Evolutionary conservation across 2,797 vertebrate genomes (phyloP), one percentile per base, ranked within the genome.

Genomic region (Coendou prehensilis): DNA sequence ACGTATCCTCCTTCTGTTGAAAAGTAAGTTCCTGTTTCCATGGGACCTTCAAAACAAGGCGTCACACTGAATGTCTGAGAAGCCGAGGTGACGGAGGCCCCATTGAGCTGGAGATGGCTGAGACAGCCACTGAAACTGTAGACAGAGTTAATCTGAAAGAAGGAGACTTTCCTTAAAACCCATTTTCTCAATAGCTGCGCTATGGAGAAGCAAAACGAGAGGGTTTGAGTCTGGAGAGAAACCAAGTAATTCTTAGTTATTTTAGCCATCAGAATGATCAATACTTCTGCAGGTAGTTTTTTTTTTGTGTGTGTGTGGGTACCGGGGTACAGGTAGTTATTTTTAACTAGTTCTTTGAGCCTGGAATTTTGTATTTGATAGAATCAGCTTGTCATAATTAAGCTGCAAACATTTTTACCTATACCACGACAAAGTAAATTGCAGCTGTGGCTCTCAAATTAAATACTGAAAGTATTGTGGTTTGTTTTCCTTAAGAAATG

Each of bases 61-160:
- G 99, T 99, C 97, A 99, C 99, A 56, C 99, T 99, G 20, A 99
- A 99, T 1, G 98, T 99, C 94, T 99, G 99, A 0, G 99, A 98
- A 47, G 98, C 98, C 7, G 99, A 98, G 80, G 99, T 97, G 94
- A 99, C 93, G 97, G 98, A 87, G 94, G 98, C 98, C 52, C 99
- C 99, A 9, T 99, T 99, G 18, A 99, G 98, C 98, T 99, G 99
- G 45, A 99, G 98, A 89, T 99, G 98, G 98, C 99, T 99, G 93
- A 99, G 97, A 92, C 99, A 99, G 88, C 99, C 99, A 15, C 98
- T 99, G 64, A 99, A 99, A 97, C 99, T 99, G 98, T 99, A 99
- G 45, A 99, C 98, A 4, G 99, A 99, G 91, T 98, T 99, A 97
- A 99, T 99, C 99, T 99, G 91, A 81, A 88, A 59, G 87, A 56